Percentiles rank a stretch among this genome's conserved stretches.
Evolutionary conservation across 2,888 invertebrate species (phyloP).

Genomic region (Uropetala carovei): DNA sequence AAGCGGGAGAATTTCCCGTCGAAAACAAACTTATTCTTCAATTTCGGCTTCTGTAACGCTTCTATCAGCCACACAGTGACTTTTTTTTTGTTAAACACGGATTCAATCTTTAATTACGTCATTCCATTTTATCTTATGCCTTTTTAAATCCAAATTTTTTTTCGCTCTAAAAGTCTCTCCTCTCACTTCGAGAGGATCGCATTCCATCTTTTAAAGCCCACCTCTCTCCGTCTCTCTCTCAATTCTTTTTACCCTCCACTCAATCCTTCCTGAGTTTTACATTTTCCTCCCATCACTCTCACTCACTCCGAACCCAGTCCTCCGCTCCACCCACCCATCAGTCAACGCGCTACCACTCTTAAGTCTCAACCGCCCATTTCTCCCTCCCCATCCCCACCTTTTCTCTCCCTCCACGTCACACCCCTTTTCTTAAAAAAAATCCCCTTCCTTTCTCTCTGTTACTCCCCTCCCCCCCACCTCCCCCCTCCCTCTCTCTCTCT

Average conservation of each 20-base stretch:
- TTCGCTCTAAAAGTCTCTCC: background rate
- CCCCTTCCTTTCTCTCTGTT: background rate
- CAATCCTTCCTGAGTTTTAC: constrained; percentile 48
- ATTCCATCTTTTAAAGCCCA: constrained; percentile 31
- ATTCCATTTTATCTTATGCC: background rate
- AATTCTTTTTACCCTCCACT: constrained; percentile 33
- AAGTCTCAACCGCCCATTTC: background rate
- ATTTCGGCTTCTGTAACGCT: too few relatives aligned
- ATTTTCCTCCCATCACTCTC: constrained; percentile 48
- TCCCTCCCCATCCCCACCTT: background rate
- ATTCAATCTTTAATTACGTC: background rate
- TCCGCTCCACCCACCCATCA: constrained; percentile 55
- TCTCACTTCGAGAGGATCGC: constrained; percentile 20
- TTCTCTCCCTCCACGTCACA: background rate
- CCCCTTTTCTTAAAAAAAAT: background rate
- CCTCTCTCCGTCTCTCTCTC: constrained; percentile 37
- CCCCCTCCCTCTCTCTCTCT: background rate
- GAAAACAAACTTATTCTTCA: too few relatives aligned
- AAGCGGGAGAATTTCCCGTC: too few relatives aligned
- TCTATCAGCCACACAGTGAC: too few relatives aligned
- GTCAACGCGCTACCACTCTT: constrained; percentile 49
- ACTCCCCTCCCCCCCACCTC: background rate
- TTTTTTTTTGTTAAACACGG: too few relatives aligned
- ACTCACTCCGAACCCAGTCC: constrained; percentile 29
- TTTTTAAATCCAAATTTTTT: background rate